These are phyloP conservation scores for Ceratosolen solmsi DNA, from an alignment of 1,140 invertebrate species.

Conservation along the genomic window DNA sequence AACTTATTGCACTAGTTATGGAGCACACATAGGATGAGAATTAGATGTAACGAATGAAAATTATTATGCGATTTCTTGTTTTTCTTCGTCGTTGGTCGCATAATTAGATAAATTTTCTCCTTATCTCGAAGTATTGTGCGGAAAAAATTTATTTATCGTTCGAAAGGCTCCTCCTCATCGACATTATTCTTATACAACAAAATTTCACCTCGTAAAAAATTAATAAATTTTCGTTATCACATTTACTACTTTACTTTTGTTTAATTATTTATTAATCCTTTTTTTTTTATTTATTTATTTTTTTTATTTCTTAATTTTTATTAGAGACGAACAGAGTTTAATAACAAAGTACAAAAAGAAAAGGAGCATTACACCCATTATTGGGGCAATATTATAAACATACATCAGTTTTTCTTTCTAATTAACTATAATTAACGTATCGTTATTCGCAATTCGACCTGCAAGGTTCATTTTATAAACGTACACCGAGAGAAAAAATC, in stretches of 20 bases:
- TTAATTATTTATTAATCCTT: too few relatives aligned
- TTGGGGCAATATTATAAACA: conserved; percentile 41
- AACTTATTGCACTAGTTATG: conserved; percentile 50
- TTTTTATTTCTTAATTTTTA: background rate
- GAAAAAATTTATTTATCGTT: too few relatives aligned
- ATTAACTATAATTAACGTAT: conserved; percentile 29
- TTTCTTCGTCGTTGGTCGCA: conserved; percentile 26
- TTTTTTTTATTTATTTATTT: background rate
- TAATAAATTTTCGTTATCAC: conserved; percentile 42
- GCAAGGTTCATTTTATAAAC: conserved; percentile 21
- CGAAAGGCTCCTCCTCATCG: too few relatives aligned
- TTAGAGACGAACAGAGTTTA: conserved; percentile 48
- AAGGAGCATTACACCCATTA: conserved; percentile 52
- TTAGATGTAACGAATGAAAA: conserved; percentile 22
- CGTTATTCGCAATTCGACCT: conserved; percentile 47
- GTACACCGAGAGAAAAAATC: conserved; percentile 51
- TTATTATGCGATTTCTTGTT: background rate
- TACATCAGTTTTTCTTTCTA: conserved; percentile 31
- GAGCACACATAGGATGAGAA: conserved; percentile 46
- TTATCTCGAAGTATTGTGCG: conserved; percentile 20
- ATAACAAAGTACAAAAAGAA: conserved; percentile 54
- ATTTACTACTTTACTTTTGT: conserved; percentile 42
- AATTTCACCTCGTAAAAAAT: conserved; percentile 17
- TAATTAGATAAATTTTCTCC: conserved; percentile 17
- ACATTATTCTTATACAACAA: conserved; percentile 36